Percentiles rank a stretch among this genome's conserved stretches.
phyloP scores from a whole-genome alignment of 2,113 vertebrate species.

The Sphyrna mokarran region DNA sequence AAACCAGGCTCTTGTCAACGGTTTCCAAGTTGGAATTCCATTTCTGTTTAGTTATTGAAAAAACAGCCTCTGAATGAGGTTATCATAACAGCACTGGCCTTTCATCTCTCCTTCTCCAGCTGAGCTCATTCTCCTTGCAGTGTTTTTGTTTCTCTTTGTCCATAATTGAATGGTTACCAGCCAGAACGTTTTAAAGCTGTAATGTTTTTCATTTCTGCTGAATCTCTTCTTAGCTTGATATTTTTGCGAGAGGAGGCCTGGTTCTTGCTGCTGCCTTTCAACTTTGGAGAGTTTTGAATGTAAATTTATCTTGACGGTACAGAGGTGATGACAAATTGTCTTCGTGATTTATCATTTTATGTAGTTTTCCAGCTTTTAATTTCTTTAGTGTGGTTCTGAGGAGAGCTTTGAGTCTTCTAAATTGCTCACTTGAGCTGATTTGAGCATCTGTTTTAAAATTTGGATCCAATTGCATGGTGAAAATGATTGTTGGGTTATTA shows the following conservation, averaged over 20 bases:
- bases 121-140: conserved; percentile 8
- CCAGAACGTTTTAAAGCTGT: conserved; percentile 10
- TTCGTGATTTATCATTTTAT: background rate
- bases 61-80: background rate
- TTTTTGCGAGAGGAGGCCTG: too few relatives aligned
- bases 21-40: conserved; percentile 1
- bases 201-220: background rate
- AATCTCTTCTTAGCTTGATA: background rate
- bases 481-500: background rate
- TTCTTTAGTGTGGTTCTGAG: background rate
- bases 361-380: background rate
- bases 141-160: background rate
- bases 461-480: background rate
- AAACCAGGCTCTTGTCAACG: background rate
- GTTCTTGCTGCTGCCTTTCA: background rate
- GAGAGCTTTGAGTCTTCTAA: background rate
- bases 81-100: background rate
- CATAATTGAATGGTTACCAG: background rate
- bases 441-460: background rate
- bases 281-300: background rate
- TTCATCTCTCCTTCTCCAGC: conserved; percentile 1
- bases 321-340: background rate
- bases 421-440: background rate
- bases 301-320: background rate
- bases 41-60: background rate